Percentiles rank a stretch among this genome's conserved stretches.
Evolutionary conservation across 1,140 invertebrate species (phyloP).

Genomic region (Stegodyphus mimosarum): DNA sequence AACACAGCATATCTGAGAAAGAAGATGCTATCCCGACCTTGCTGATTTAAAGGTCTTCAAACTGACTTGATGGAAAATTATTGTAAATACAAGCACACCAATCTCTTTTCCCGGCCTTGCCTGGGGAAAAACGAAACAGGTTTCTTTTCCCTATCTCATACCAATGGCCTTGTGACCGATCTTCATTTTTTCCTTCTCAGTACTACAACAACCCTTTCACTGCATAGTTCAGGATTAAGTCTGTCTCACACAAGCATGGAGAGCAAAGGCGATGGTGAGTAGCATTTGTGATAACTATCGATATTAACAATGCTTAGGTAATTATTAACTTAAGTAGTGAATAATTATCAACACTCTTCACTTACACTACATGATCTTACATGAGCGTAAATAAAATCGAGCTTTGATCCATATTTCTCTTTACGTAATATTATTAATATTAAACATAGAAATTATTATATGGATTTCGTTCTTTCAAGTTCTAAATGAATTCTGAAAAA

Average conservation of each 20-base stretch:
- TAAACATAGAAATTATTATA: too few relatives aligned
- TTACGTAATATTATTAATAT: too few relatives aligned
- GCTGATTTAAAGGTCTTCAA: not conserved
- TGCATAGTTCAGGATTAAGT: not conserved
- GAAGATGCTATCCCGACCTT: slow-evolving; percentile 14
- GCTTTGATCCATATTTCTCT: too few relatives aligned
- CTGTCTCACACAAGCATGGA: not conserved
- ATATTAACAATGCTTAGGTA: not conserved
- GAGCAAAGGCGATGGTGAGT: slow-evolving; percentile 24
- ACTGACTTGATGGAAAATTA: too few relatives aligned
- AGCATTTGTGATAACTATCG: not conserved
- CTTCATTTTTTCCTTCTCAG: slow-evolving; percentile 32
- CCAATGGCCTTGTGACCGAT: slow-evolving; percentile 32
- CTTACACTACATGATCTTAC: too few relatives aligned
- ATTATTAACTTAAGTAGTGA: too few relatives aligned
- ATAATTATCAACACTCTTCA: too few relatives aligned
- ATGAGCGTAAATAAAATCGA: too few relatives aligned
- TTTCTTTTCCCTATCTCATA: slow-evolving; percentile 17
- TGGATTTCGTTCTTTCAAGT: too few relatives aligned
- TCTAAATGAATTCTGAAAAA: too few relatives aligned
- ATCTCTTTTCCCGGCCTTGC: slow-evolving; percentile 23
- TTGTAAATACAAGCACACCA: slow-evolving; percentile 7
- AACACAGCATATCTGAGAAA: too few relatives aligned
- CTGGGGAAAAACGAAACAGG: slow-evolving; percentile 21
- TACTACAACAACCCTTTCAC: slow-evolving; percentile 20